A percentile compares a stretch with the other conserved stretches of the same genome.
Conservation (phyloP, 1,140 invertebrate genomes). For the Temnothorax curvispinosus region DNA sequence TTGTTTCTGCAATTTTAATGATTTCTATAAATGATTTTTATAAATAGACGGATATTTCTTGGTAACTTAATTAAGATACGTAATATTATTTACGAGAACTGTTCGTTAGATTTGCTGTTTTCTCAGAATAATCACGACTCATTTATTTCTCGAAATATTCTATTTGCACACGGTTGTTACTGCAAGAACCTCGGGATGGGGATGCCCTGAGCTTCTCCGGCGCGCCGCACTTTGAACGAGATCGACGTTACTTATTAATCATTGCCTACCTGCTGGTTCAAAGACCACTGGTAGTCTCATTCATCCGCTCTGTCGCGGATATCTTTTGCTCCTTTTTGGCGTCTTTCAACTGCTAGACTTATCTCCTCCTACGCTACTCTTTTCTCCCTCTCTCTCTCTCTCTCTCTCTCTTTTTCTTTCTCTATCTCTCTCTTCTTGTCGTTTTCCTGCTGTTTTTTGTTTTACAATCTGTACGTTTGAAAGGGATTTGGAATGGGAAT, state of each 20-base stretch:
- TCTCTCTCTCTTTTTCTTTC: conserved; percentile 51
- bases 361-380: conserved; percentile 58
- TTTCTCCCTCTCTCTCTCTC: conserved; percentile 30
- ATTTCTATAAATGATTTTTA: not conserved
- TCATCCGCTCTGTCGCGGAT: conserved; percentile 70
- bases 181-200: not conserved
- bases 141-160: conserved; percentile 65
- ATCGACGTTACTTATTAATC: conserved; percentile 77
- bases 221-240: conserved; percentile 60
- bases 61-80: not conserved
- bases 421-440: conserved; percentile 53
- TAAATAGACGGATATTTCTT: not conserved
- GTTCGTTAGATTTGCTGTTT: conserved; percentile 4
- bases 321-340: conserved; percentile 71
- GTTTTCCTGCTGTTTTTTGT: conserved; percentile 18
- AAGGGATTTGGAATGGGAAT: conserved; percentile 21
- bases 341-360: conserved; percentile 71
- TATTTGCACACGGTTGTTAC: conserved; percentile 56
- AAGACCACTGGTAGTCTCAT: conserved; percentile 72
- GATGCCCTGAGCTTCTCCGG: conserved; percentile 13
- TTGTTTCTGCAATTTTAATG: not conserved
- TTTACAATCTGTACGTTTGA: conserved; percentile 33
- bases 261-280: conserved; percentile 65
- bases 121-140: conserved; percentile 19
- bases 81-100: conserved; percentile 17